phyloP scores from a whole-genome alignment of 2,888 invertebrate species.

The Hydriomena furcata region DNA sequence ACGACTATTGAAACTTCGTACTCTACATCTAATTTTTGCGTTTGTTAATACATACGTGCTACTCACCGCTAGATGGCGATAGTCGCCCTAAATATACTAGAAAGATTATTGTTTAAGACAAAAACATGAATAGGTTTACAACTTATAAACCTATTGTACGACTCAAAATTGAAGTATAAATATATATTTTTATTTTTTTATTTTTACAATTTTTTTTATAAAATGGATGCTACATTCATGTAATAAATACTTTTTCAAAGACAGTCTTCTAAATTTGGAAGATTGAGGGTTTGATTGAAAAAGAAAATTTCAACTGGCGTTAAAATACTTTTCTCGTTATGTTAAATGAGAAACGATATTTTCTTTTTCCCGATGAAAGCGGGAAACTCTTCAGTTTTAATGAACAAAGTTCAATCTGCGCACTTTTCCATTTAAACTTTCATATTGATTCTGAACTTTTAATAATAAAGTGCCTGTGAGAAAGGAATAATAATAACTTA shows the following conservation, averaged over 20 bases:
- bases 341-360: conserved; percentile 51
- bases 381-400: conserved; percentile 68
- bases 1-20: too few relatives aligned
- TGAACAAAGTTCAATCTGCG: conserved; percentile 70
- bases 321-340: conserved; percentile 60
- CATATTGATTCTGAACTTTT: conserved; percentile 67
- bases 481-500: conserved; percentile 21
- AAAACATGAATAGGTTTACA: too few relatives aligned
- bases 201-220: too few relatives aligned
- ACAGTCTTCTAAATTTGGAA: too few relatives aligned
- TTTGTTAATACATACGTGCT: conserved; percentile 41
- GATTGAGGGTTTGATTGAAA: conserved; percentile 13
- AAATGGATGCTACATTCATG: too few relatives aligned
- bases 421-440: conserved; percentile 77
- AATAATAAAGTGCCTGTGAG: conserved; percentile 55
- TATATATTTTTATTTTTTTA: too few relatives aligned
- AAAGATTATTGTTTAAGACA: too few relatives aligned
- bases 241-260: too few relatives aligned
- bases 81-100: too few relatives aligned
- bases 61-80: conserved; percentile 73
- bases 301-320: conserved; percentile 30
- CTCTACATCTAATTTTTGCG: too few relatives aligned
- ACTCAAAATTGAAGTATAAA: background rate
- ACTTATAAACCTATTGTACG: too few relatives aligned
- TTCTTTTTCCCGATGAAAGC: conserved; percentile 52